These are phyloP conservation scores for Onychomys arenicola DNA, from an alignment of 2,797 vertebrate species.

Conservation along the genomic window DNA sequence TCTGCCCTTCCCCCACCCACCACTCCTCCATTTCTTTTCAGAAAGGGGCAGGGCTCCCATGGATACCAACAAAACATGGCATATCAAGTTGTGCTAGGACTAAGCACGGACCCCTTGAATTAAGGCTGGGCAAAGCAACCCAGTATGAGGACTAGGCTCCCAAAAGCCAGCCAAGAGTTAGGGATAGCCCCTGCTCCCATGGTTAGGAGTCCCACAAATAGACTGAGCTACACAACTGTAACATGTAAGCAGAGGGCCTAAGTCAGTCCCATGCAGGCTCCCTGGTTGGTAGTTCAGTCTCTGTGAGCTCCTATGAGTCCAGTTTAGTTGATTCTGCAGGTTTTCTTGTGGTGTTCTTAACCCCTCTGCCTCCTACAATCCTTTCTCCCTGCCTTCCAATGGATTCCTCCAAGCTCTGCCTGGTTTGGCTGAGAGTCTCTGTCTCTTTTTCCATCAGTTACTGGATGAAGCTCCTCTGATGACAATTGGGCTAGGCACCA, in stretches of 20 bases:
- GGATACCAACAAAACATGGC: background rate
- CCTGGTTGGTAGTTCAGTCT: background rate
- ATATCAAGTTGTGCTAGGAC: background rate
- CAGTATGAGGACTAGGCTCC: background rate
- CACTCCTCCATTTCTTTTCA: background rate
- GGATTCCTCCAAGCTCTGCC: background rate
- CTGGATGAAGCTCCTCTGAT: background rate
- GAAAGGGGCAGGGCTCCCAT: background rate
- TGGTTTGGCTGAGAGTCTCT: background rate
- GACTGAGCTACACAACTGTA: background rate
- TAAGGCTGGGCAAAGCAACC: background rate
- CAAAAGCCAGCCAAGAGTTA: background rate
- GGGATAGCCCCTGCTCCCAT: background rate
- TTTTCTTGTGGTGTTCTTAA: background rate
- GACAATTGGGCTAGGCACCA: background rate
- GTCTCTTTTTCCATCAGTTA: background rate
- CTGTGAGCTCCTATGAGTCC: background rate
- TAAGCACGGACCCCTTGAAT: background rate
- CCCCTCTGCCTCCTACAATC: background rate
- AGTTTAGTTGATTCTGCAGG: background rate
- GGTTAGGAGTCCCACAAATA: background rate
- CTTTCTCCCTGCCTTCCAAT: background rate
- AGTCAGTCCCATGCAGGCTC: background rate
- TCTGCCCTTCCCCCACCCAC: too few species aligned
- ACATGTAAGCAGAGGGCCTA: background rate